phyloP scores from a whole-genome alignment of 2,113 vertebrate genomes.

The Upupa epops region DNA sequence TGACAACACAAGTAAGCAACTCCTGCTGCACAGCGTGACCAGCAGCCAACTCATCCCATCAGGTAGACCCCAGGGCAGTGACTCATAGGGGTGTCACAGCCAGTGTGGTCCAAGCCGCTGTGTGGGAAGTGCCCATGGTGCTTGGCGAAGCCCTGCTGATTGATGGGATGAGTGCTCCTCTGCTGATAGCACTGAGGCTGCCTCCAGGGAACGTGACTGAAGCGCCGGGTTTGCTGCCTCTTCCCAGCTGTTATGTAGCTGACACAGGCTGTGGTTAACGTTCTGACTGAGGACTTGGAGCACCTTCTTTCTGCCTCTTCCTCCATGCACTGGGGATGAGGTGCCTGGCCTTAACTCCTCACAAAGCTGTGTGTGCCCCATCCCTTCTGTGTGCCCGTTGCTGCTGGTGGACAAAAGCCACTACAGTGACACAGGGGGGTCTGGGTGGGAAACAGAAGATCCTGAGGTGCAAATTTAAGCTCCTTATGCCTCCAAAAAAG shows the following conservation, averaged over 20 bases:
- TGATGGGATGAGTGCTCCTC: background rate
- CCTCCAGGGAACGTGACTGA: background rate
- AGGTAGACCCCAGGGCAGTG: background rate
- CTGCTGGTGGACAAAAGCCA: background rate
- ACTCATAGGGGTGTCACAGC: conserved; percentile 42
- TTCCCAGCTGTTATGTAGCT: background rate
- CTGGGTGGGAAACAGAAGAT: background rate
- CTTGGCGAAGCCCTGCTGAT: background rate
- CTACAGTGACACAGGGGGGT: background rate
- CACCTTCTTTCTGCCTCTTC: background rate
- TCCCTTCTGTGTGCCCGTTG: background rate
- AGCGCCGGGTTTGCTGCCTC: background rate
- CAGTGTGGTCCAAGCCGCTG: background rate
- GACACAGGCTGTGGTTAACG: background rate
- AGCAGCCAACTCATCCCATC: conserved; percentile 27
- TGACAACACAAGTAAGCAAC: conserved; percentile 1
- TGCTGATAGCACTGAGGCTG: background rate
- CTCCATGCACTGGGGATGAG: background rate
- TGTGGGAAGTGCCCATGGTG: conserved; percentile 37
- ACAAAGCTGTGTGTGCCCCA: background rate
- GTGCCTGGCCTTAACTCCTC: background rate
- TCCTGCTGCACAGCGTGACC: background rate
- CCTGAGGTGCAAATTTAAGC: background rate
- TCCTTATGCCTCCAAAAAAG: background rate
- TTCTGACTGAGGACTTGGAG: background rate